These are phyloP conservation scores for Callospermophilus lateralis DNA, from an alignment of 2,113 vertebrate species.

Conservation along the genomic window DNA sequence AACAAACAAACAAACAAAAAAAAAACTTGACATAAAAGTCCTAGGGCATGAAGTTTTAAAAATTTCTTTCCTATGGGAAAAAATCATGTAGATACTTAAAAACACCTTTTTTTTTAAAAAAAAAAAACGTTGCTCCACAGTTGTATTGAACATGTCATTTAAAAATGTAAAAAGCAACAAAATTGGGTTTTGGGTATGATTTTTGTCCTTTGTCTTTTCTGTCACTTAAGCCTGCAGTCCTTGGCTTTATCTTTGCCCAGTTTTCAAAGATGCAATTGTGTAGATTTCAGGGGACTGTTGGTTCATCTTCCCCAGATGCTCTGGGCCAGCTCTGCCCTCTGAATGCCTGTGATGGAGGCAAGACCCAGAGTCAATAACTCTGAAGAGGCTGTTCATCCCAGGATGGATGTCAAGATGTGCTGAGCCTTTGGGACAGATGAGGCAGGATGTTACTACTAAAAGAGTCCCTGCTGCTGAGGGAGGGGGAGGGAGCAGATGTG, in stretches of 20 bases:
- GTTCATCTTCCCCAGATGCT: background rate
- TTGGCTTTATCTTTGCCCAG: background rate
- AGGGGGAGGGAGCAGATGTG: slow-evolving; percentile 69
- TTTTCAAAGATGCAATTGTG: background rate
- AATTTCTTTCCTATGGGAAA: background rate
- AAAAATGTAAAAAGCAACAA: slow-evolving; percentile 28
- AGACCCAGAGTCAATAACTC: background rate
- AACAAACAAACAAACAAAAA: background rate
- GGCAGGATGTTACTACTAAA: slow-evolving; percentile 59
- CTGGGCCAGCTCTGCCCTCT: background rate
- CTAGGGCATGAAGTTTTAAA: background rate
- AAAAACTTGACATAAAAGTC: background rate
- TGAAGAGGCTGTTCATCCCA: slow-evolving; percentile 3
- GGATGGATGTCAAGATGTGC: slow-evolving; percentile 54
- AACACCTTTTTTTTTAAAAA: background rate
- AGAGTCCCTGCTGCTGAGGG: background rate
- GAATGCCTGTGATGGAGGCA: background rate
- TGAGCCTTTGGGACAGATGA: slow-evolving; percentile 44
- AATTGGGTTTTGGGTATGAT: background rate
- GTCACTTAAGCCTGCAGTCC: background rate
- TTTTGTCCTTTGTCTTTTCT: slow-evolving; percentile 63
- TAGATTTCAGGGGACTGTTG: background rate
- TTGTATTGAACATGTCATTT: slow-evolving; percentile 51
- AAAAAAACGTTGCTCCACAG: background rate
- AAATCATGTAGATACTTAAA: slow-evolving; percentile 2